Conservation (phyloP, 1,140 invertebrate species). For the Dendrolimus punctatus region DNA sequence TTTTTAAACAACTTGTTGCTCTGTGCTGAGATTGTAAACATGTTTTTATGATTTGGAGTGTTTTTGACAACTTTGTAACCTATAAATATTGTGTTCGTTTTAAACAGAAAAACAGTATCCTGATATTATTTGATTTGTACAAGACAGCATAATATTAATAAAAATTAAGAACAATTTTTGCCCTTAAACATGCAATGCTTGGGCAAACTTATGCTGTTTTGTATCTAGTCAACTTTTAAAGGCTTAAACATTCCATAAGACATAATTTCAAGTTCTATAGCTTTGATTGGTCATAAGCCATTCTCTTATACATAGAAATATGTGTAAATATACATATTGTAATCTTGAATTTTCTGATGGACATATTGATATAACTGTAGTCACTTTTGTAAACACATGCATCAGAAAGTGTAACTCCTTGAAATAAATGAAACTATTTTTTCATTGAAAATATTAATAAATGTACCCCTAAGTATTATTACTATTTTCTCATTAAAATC, state of each 20-base stretch:
- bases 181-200: too few relatives aligned
- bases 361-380: too few relatives aligned
- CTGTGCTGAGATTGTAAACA: constrained; percentile 51
- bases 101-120: constrained; percentile 38
- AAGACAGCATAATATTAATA: constrained; percentile 25
- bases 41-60: constrained; percentile 56
- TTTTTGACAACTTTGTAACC: constrained; percentile 48
- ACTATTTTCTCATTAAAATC: too few relatives aligned
- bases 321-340: constrained; percentile 9
- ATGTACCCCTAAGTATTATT: too few relatives aligned
- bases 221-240: constrained; percentile 54
- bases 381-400: too few relatives aligned
- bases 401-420: too few relatives aligned
- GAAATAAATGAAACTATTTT: too few relatives aligned
- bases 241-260: constrained; percentile 68
- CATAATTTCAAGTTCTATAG: constrained; percentile 48
- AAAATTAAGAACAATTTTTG: neutral
- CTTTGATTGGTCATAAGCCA: constrained; percentile 46
- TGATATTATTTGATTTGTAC: constrained; percentile 46
- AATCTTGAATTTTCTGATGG: neutral
- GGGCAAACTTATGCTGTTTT: constrained; percentile 21
- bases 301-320: constrained; percentile 30
- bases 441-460: too few relatives aligned
- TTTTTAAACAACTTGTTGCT: constrained; percentile 12
- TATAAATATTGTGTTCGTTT: constrained; percentile 37